Base-by-base conservation (phyloP, 2,113 vertebrate genomes). In the Noctilio leporinus region DNA sequence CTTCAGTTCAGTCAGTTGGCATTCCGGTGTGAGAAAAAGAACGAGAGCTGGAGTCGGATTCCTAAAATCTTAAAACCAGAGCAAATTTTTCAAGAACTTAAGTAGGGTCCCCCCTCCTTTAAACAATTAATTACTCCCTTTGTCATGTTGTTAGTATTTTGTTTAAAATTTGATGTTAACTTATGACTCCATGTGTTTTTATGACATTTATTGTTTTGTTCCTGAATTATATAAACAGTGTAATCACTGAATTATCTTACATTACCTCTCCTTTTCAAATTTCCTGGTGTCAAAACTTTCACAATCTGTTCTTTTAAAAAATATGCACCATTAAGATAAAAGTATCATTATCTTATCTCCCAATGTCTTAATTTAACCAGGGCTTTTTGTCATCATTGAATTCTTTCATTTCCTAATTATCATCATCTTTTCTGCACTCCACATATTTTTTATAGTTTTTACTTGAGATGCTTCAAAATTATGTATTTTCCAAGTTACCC, bases 41-140 rank as follows among this genome's bases (percentile, higher is more conserved):
- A 93, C 72, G 35, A 69, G 55, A 70, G 24, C 65, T 47, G 85
- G 57, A 59, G 53, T 95, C 67, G 86, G 12, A 38, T 28, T 89
- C 80, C 51, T 89, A 35, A 94, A 93, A 62, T 89, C 62, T 86
- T 86, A 83, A 93, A 95, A 85, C 89, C 90, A 87, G 49, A 82
- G 53, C 51, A 85, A 24, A 83, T 40, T 92, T 93, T 47, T 86
- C 53, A 97, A 75, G 53, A 86, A 84, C 33, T 89, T 69, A 83
- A 95, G 30, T 83, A 89, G 22, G 16, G 75, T 76, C 59, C 11
- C 33, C 91, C 86, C 17, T 19, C 38, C n/a, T 83, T 84, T 83
- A 78, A 47, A 78, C 38, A 86, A 15, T 78, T 59, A 86, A 67
- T 86, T 89, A 55, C 77, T 24, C n/a, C 45, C 8, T 83, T 82